These are phyloP conservation scores for Hypolimnas misippus DNA, from an alignment of 2,888 invertebrate genomes.

Conservation along the genomic window DNA sequence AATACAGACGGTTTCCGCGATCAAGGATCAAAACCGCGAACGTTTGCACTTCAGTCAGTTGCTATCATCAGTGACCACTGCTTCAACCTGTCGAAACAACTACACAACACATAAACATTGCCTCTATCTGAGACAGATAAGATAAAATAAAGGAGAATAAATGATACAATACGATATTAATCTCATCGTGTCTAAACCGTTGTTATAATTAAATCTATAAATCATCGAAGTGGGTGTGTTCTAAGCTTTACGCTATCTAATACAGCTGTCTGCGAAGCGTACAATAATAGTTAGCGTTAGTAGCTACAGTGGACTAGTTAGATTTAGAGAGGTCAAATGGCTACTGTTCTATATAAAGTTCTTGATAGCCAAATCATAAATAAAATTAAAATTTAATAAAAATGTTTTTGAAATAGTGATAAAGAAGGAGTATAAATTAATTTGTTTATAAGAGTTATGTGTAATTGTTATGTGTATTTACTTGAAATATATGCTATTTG, in stretches of 20 bases:
- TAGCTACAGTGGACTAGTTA: constrained; percentile 8
- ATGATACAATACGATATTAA: background rate
- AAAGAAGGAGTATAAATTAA: too few species aligned
- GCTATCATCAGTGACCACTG: too few species aligned
- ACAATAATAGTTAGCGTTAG: constrained; percentile 15
- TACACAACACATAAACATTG: too few species aligned
- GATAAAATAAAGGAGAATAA: background rate
- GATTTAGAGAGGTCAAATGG: constrained; percentile 18
- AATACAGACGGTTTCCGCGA: too few species aligned
- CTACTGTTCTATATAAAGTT: constrained; percentile 1
- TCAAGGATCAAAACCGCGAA: too few species aligned
- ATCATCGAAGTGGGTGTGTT: constrained; percentile 2
- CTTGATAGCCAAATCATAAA: background rate
- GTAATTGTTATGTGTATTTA: too few species aligned
- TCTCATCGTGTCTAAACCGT: background rate
- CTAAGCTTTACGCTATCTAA: background rate
- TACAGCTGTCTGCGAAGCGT: constrained; percentile 2
- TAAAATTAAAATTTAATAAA: background rate
- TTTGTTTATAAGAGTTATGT: too few species aligned
- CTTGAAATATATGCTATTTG: too few species aligned
- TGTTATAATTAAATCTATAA: background rate
- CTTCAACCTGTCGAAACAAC: too few species aligned
- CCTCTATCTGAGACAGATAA: too few species aligned
- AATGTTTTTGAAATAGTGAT: background rate
- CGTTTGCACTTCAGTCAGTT: too few species aligned